A percentile compares a stretch with the other conserved stretches of the same genome.
Evolutionary conservation across 2,888 invertebrate genomes (phyloP).

Genomic region (Globia sparganii): DNA sequence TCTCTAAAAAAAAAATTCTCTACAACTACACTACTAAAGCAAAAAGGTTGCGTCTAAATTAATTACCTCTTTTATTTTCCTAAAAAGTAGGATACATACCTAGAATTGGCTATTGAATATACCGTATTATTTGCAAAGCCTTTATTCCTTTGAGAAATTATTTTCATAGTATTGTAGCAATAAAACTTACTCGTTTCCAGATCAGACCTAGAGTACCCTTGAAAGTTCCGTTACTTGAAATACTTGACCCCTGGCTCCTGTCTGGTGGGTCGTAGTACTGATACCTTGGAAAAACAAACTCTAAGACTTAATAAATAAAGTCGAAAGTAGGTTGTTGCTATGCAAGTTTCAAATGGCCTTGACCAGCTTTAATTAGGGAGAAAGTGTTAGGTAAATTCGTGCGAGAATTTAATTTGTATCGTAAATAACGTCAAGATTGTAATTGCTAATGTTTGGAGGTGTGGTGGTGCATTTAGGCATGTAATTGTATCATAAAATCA

Average conservation of each 20-base stretch:
- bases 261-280: slow-evolving; percentile 94
- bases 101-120: slow-evolving; percentile 12
- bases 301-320: slow-evolving; percentile 8
- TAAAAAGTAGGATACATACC: background rate
- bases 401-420: slow-evolving; percentile 42
- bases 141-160: slow-evolving; percentile 19
- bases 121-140: background rate
- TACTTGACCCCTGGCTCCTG: slow-evolving; percentile 92
- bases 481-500: background rate
- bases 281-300: slow-evolving; percentile 83
- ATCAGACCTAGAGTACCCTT: slow-evolving; percentile 93
- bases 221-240: slow-evolving; percentile 92
- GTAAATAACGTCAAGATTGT: slow-evolving; percentile 37
- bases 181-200: slow-evolving; percentile 91
- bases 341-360: slow-evolving; percentile 27
- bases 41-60: no score
- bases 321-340: slow-evolving; percentile 3
- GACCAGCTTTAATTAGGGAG: slow-evolving; percentile 43
- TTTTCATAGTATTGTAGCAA: slow-evolving; percentile 10
- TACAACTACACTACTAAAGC: no score
- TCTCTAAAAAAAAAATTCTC: no score
- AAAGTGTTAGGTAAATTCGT: slow-evolving; percentile 25
- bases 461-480: background rate
- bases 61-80: background rate
- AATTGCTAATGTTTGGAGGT: slow-evolving; percentile 21